phyloP scores from a whole-genome alignment of 2,113 vertebrate species.

The Aleadryas rufinucha region DNA sequence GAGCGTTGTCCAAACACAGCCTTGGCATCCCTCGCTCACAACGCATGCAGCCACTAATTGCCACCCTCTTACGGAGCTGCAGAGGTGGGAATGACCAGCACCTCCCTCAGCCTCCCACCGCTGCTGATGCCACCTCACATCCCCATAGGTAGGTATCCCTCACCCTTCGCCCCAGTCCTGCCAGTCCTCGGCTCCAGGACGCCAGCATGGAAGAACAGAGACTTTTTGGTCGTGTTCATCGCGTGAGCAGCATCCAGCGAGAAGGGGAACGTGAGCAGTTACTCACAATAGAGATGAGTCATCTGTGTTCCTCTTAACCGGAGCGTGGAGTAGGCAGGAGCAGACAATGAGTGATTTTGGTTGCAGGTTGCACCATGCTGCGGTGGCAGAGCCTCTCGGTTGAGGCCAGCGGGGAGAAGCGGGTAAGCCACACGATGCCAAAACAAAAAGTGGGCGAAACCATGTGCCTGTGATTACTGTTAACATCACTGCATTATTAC shows the following conservation, averaged over 20 bases:
- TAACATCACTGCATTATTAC: not conserved
- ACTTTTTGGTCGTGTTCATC: not conserved
- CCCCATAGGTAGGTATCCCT: fast-evolving
- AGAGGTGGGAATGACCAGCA: not conserved
- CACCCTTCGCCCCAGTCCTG: fast-evolving
- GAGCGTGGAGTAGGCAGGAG: not conserved
- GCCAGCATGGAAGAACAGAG: fast-evolving
- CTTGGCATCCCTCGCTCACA: not conserved
- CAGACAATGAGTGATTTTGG: not conserved
- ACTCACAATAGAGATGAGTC: not conserved
- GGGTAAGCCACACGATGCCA: fast-evolving
- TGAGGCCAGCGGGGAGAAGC: fast-evolving
- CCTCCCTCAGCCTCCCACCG: fast-evolving
- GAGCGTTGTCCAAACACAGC: fast-evolving
- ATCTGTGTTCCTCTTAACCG: not conserved
- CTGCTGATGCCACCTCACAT: fast-evolving
- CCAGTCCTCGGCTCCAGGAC: not conserved
- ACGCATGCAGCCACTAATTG: fast-evolving
- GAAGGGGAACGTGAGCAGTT: not conserved
- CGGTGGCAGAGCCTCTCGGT: fast-evolving
- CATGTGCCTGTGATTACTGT: fast-evolving
- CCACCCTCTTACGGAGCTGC: not conserved
- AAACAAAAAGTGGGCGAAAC: not conserved
- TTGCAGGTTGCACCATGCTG: not conserved
- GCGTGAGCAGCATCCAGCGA: not conserved